A percentile compares a stretch with the other conserved stretches of the same genome.
These are phyloP conservation scores for Scolanthus callimorphus DNA, from an alignment of 92 coral and sea anemone species.

Conservation along the genomic window DNA sequence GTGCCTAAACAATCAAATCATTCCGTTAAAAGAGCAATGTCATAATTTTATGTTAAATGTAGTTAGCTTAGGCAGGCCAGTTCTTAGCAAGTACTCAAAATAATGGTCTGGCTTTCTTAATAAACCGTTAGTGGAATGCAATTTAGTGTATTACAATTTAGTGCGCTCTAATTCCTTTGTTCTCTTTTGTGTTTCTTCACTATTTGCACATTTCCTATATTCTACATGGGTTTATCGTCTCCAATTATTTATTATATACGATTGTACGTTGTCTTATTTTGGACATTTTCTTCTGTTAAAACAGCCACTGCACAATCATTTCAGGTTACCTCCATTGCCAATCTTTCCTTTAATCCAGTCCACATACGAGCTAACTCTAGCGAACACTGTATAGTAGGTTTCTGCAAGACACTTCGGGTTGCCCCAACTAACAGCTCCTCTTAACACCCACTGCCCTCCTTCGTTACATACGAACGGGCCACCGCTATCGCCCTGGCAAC, in stretches of 20 bases:
- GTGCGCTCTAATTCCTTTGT: no score
- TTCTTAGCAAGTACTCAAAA: no score
- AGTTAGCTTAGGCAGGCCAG: no score
- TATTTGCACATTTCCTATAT: no score
- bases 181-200: no score
- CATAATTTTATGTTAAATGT: no score
- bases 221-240: neutral
- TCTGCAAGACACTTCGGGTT: slow-evolving; percentile 58
- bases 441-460: slow-evolving; percentile 56
- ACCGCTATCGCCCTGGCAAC: slow-evolving; percentile 88
- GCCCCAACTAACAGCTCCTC: slow-evolving; percentile 87
- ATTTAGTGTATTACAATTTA: no score
- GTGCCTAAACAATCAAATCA: no score
- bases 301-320: neutral
- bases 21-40: no score
- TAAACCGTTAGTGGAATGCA: no score
- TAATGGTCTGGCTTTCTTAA: no score
- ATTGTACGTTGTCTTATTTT: neutral
- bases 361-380: slow-evolving; percentile 67
- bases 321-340: slow-evolving; percentile 48
- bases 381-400: slow-evolving; percentile 62
- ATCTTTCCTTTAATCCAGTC: slow-evolving; percentile 70
- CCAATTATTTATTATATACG: neutral
- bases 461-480: slow-evolving; percentile 88
- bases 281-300: neutral